phyloP scores from a whole-genome alignment of 2,113 vertebrate genomes.

The Chelonoidis abingdonii region DNA sequence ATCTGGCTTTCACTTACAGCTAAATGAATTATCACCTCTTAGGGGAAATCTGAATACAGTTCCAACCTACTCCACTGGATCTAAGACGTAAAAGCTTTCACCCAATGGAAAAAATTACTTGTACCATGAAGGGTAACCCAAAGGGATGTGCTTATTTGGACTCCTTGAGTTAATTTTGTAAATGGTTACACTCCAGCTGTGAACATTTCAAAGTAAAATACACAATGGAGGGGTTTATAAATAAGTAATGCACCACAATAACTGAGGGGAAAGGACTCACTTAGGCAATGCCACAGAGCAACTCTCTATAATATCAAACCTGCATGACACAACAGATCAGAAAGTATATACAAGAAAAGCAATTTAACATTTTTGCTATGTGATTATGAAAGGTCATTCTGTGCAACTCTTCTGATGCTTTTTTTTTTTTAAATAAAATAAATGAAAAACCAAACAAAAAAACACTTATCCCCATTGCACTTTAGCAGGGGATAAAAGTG shows the following conservation, averaged over 20 bases:
- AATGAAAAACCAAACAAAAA: not conserved
- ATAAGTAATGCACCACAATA: not conserved
- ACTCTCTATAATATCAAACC: not conserved
- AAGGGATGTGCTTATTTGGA: not conserved
- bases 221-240: not conserved
- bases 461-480: not conserved
- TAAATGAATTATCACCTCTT: not conserved
- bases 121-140: rapidly evolving
- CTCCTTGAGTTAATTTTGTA: not conserved
- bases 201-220: not conserved
- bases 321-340: not conserved
- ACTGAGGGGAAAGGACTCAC: not conserved
- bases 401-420: not conserved
- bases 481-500: not conserved
- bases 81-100: not conserved
- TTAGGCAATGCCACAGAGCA: not conserved
- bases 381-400: not conserved
- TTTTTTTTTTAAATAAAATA: not conserved
- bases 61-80: not conserved
- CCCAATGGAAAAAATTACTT: not conserved
- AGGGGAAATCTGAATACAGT: not conserved
- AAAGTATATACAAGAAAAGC: not conserved
- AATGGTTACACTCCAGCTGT: not conserved
- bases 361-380: not conserved
- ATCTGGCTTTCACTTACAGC: not conserved